phyloP scores from a whole-genome alignment of 2,797 vertebrate genomes.

The Phoebastria nigripes region DNA sequence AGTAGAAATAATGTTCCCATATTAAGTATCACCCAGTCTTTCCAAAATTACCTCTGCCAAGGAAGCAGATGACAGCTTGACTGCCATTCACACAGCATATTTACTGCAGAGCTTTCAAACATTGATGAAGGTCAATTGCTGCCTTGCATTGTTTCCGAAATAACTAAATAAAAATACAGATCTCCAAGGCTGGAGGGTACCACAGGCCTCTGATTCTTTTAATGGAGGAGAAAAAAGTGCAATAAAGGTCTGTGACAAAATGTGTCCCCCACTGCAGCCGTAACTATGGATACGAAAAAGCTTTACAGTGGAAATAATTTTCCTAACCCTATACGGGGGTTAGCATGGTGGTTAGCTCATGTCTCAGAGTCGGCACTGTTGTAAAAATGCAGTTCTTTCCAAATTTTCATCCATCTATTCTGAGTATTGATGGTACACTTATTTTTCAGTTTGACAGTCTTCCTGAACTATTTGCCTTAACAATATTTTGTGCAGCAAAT shows the following conservation, averaged over 20 bases:
- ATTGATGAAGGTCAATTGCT: not conserved
- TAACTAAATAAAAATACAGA: not conserved
- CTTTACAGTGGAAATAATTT: not conserved
- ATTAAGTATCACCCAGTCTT: not conserved
- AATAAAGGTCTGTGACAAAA: not conserved
- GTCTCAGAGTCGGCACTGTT: not conserved
- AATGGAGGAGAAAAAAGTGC: not conserved
- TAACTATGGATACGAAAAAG: not conserved
- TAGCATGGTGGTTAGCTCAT: not conserved
- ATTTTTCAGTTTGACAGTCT: not conserved
- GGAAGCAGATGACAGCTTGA: not conserved
- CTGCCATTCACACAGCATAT: not conserved
- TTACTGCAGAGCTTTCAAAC: not conserved
- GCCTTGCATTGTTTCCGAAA: not conserved
- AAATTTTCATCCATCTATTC: not conserved
- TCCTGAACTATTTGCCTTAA: not conserved
- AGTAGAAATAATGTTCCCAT: not conserved
- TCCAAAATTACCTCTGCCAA: not conserved
- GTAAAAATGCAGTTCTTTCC: not conserved
- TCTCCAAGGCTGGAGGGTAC: not conserved
- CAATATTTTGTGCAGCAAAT: not conserved
- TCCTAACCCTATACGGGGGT: not conserved
- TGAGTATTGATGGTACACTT: not conserved
- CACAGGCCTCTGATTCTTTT: not conserved
- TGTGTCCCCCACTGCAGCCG: not conserved